Base-by-base conservation (phyloP, 2,113 vertebrate species). In the Misgurnus mizolepis region DNA sequence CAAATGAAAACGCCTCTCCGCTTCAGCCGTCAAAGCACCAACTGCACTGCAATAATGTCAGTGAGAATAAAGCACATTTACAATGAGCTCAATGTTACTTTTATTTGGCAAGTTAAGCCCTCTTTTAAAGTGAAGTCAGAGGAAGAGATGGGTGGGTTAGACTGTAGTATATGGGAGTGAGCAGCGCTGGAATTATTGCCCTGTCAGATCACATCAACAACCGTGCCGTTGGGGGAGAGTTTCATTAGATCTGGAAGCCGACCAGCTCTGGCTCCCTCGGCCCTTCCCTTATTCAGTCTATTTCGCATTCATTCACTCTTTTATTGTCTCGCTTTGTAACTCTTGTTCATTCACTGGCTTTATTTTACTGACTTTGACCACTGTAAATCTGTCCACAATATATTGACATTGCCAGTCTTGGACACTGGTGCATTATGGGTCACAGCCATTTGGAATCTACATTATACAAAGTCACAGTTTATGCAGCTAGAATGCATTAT, bases 151-250 rank as follows among this genome's bases (percentile, higher is more conserved):
- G 73, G 50, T 18, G 61, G 62, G 62, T 18, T 66, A 53, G 27
- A 77, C 61, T 67, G 75, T 15, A 55, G 45, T 66, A 34, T 34
- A 62, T 27, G 62, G 64, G 74, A 66, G 74, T 76, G 61, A 76
- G 75, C 75, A 77, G 75, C 5, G 45, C 75, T 77, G 34, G 62
- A 77, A 77, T 77, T 77, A 77, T 77, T 77, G 75, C 62, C 62
- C 62, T 77, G 75, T 77, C 75, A 67, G 75, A 77, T 77, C 75
- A 77, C 75, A 77, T 77, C 75, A 77, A 47, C 75, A 41, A 77
- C 62, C 17, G 47, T 53, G 49, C 15, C 34, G 14, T 76, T 58
- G 73, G 53, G 71, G 72, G 14, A 22, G 12, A 18, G 39, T 41
- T 47, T 58, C 55, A 18, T 58, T n/a, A 58, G 55, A 58, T n/a